Evolutionary conservation across 2,888 invertebrate genomes (phyloP).

Genomic region (Himalopsyche kuldschensis): DNA sequence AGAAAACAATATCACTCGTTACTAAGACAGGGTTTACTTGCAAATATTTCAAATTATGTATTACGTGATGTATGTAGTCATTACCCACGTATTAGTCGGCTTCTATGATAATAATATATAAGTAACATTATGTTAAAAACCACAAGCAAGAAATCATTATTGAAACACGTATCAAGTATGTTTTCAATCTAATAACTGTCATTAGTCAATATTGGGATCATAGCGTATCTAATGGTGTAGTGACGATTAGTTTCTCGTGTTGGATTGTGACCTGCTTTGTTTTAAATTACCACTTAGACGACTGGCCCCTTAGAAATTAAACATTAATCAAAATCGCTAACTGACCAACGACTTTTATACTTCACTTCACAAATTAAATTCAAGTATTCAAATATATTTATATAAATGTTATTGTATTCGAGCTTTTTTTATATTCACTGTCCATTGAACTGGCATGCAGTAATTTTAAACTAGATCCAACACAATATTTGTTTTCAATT

Average conservation of each 20-base stretch:
- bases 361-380: too few relatives aligned
- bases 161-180: not conserved
- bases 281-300: not conserved
- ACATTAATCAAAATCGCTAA: not conserved
- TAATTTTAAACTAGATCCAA: too few relatives aligned
- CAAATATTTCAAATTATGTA: too few relatives aligned
- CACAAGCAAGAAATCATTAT: not conserved
- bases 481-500: too few relatives aligned
- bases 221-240: not conserved
- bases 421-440: too few relatives aligned
- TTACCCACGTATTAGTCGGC: not conserved
- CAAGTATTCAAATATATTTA: too few relatives aligned
- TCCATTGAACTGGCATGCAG: too few relatives aligned
- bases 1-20: too few relatives aligned
- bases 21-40: too few relatives aligned
- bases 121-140: not conserved
- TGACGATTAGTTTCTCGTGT: not conserved
- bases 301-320: not conserved
- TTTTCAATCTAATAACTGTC: not conserved
- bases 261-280: not conserved
- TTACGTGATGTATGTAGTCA: not conserved
- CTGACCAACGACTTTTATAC: not conserved
- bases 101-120: not conserved
- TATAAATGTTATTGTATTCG: too few relatives aligned
- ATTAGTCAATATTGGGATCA: not conserved